These are phyloP conservation scores for Acrossocheilus wenchowensis DNA, from an alignment of 2,797 vertebrate species.

Conservation along the genomic window DNA sequence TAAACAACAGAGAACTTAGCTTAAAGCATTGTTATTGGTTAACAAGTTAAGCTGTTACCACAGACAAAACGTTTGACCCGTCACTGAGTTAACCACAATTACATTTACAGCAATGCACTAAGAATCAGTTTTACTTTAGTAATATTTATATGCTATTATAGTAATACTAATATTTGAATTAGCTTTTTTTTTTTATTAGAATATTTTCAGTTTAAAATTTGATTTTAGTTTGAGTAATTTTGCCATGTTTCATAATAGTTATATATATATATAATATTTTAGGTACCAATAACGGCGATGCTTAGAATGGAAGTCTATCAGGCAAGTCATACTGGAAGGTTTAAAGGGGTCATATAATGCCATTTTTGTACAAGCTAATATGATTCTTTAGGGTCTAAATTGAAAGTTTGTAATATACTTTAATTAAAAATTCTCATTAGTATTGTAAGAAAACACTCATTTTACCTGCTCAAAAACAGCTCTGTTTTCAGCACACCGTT, in stretches of 20 bases:
- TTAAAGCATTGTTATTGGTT: constrained; percentile 8
- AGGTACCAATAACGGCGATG: too few species aligned
- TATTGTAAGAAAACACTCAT: too few species aligned
- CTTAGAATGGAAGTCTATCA: neutral
- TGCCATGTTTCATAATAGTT: neutral
- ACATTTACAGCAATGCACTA: neutral
- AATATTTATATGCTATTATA: neutral
- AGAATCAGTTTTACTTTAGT: neutral
- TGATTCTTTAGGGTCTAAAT: too few species aligned
- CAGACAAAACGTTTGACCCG: neutral
- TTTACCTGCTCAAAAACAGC: too few species aligned
- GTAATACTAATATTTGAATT: neutral
- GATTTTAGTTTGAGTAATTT: neutral
- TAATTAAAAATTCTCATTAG: too few species aligned
- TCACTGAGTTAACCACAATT: neutral
- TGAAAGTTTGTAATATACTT: too few species aligned
- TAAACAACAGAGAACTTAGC: constrained; percentile 40
- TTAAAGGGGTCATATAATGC: too few species aligned
- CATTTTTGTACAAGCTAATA: too few species aligned
- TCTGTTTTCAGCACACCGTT: too few species aligned
- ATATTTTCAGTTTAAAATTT: neutral
- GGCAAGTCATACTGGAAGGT: neutral
- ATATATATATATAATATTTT: neutral
- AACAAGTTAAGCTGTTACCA: constrained; percentile 1
- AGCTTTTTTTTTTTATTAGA: neutral